Evolutionary conservation across 2,113 vertebrate species (phyloP).

Genomic region (Mesocricetus auratus): DNA sequence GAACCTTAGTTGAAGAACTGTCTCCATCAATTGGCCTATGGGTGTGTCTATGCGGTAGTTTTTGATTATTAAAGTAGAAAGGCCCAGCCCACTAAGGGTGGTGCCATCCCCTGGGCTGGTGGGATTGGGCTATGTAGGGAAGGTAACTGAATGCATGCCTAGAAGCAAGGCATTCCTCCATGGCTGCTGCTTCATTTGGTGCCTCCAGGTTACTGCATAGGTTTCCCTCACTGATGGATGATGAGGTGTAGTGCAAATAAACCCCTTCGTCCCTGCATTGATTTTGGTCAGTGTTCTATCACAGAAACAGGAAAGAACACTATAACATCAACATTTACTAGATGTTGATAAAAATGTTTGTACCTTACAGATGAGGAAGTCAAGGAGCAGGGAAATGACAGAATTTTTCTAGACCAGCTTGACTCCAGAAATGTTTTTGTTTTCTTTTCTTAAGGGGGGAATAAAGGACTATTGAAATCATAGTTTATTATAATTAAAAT

Average conservation of each 20-base stretch:
- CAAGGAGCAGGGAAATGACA: not conserved
- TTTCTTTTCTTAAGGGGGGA: not conserved
- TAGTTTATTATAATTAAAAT: constrained; percentile 27
- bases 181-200: not conserved
- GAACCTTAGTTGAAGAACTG: not conserved
- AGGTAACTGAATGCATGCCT: not conserved
- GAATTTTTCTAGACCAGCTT: not conserved
- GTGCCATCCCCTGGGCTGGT: too few relatives aligned
- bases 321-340: not conserved
- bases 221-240: not conserved
- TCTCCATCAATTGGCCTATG: not conserved
- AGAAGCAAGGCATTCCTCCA: not conserved
- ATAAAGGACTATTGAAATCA: not conserved
- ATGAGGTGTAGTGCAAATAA: not conserved
- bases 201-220: too few relatives aligned
- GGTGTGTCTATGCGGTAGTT: not conserved
- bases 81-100: not conserved
- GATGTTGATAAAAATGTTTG: not conserved
- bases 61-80: not conserved
- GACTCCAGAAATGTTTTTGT: not conserved
- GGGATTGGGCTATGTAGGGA: not conserved
- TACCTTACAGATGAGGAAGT: not conserved
- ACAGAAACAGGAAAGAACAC: not conserved
- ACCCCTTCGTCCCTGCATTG: not conserved
- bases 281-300: not conserved